Base-by-base conservation (phyloP, 2,888 invertebrate genomes). In the Copidosoma aretas region DNA sequence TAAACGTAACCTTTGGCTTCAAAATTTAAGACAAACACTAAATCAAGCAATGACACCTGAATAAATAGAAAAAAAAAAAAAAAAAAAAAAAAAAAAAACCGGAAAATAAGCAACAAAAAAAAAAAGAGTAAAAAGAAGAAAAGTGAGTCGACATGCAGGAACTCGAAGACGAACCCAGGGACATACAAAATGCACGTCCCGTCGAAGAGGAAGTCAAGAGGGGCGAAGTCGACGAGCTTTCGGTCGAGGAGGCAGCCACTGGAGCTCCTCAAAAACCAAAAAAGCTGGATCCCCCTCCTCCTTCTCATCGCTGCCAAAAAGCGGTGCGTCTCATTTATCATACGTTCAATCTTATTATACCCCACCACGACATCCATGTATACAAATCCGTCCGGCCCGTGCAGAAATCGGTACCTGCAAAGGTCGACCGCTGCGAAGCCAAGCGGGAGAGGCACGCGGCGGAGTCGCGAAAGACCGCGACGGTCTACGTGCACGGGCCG, bases 91-190 rank as follows among this genome's bases (percentile, higher is more conserved):
- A 64, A 21, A 53, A n/a, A n/a, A n/a, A n/a, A n/a, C n/a, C n/a
- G n/a, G n/a, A 14, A 41, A 59, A 59, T 2, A 53, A 22, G 43
- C 25, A 32, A 43, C 0, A 41, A 64, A 21, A 53, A 21, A 52
- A n/a, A 32, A 54, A 41, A 17, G 49, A 52, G 58, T 60, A 43
- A 1, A 62, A 14, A 32, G 59, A 60, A 60, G 41, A 52, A 52
- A 5, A 63, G 61, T 43, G 58, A 46, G n/a, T 4, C 61, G 56
- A 15, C 3, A 71, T 81, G 80, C 73, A 77, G 22, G 73, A 74
- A 2, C 74, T 75, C 58, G 78, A 80, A 53, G 78, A 79, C 41
- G 76, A 77, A 53, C 78, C 77, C 0, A 72, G 74, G 8, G 77
- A 80, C 49, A 78, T 77, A 15, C 75, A 71, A 58, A 73, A 73